Evolutionary conservation across 2,888 invertebrate species (phyloP), one percentile per base, ranked within the genome.

Genomic region (Diplolepis rosae): DNA sequence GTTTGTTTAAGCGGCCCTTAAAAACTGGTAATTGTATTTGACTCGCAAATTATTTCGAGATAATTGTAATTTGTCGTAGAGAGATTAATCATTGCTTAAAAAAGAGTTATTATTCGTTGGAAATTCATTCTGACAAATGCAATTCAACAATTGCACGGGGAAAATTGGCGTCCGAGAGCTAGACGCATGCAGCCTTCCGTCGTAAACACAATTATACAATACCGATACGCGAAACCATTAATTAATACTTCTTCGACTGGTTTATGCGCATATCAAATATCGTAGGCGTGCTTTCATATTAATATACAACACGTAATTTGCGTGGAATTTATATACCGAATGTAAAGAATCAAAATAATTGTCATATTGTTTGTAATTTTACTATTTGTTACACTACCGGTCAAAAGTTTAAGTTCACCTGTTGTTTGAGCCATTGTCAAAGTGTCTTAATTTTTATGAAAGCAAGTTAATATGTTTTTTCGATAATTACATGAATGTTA

Each of bases 201-300:
- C 74, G 76, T 81, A 78, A 80, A 80, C 74, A 79, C 76, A 80
- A 80, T 80, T 78, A 80, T 76, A 79, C 79, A 80, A 79, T 79
- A 69, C 77, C 77, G 76, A 74, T 22, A 81, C 74, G 74, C 69
- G 79, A 71, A 72, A 68, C 74, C 77, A 77, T 80, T 81, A 81
- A 80, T 81, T 79, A 80, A 78, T 77, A 76, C 76, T 75, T n/a
- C n/a, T n/a, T n/a, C n/a, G n/a, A 78, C 80, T 80, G 1, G 42
- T n/a, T 7, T 42, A 42, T n/a, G n/a, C 15, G 42, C 9, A 56
- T 32, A 30, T 32, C 32, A n/a, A 52, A 52, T n/a, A 52, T 52
- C 30, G 28, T 28, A 30, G 5, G 7, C 13, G 15, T 52, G 15
- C 9, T 42, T 42, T 15, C 15, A 42, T 42, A 42, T 42, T 42